phyloP scores from a whole-genome alignment of 2,113 vertebrate genomes.

The Cyrtonyx montezumae region DNA sequence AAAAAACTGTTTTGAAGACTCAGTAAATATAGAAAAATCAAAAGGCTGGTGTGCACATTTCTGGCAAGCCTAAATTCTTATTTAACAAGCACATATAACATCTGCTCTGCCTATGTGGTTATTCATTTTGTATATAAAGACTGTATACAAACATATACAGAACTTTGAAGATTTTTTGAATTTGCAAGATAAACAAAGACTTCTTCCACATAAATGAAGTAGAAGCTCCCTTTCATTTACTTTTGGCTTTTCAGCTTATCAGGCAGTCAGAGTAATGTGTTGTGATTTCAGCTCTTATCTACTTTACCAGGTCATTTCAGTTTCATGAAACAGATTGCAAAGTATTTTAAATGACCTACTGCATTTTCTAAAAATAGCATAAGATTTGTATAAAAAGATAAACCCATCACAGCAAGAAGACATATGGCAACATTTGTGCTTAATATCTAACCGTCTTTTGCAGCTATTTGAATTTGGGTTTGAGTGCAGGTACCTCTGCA shows the following conservation, averaged over 20 bases:
- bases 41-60: neutral
- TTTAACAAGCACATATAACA: neutral
- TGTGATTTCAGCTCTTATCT: neutral
- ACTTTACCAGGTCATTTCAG: neutral
- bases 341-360: neutral
- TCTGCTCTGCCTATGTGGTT: neutral
- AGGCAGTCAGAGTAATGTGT: neutral
- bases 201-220: neutral
- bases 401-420: neutral
- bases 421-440: neutral
- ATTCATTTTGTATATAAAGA: neutral
- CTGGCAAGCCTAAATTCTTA: neutral
- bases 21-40: neutral
- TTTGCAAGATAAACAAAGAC: neutral
- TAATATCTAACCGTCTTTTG: neutral
- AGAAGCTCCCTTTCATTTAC: neutral
- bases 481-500: neutral
- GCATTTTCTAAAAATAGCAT: neutral
- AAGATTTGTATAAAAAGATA: neutral
- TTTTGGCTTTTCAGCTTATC: neutral
- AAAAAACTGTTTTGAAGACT: neutral
- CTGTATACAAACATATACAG: neutral
- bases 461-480: neutral
- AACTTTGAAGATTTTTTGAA: neutral
- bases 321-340: neutral